Evolutionary conservation across 2,888 invertebrate genomes (phyloP), one percentile per base, ranked within the genome.

Genomic region (Caprella mutica): DNA sequence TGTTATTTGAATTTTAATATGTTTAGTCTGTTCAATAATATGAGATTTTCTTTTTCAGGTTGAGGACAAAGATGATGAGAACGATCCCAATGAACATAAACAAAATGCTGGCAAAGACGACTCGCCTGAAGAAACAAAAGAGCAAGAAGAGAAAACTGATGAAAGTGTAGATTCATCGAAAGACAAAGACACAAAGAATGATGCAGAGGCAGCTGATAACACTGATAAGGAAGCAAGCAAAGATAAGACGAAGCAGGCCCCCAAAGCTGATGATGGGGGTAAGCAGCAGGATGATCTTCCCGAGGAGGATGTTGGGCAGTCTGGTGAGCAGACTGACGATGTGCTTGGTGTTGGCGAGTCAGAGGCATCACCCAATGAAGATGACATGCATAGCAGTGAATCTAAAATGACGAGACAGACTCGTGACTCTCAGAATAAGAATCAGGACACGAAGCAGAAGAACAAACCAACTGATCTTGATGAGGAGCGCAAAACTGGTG

Each of bases 391-490:
- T 56, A 48, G 40, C 40, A 48, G 48, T n/a, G 48, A 48, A 19
- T 48, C 48, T 9, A 30, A 48, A 66, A 23, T 54, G 58, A 44
- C 68, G 70, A 5, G 66, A 21, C 5, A 19, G 29, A 21, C 48
- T 9, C 24, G 27, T 12, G 44, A 23, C 44, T 9, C 12, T 12
- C n/a, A 29, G 17, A 17, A 30, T 33, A 63, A 33, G 65, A 71
- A 75, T 48, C 73, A 71, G 58, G 72, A 73, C n/a, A 74, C 79
- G 65, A 78, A 79, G 66, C 80, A 83, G 65, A 82, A 83, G 55
- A 55, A 60, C 23, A 83, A 81, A 68, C 86, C 85, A 0, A 86
- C 87, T 1, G 78, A 80, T 62, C 82, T 84, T 1, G 83, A 89
- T 67, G 81, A 83, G 40, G 80, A 85, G 67, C 77, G 86, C 53